A percentile compares a stretch with the other conserved stretches of the same genome.
phyloP scores from a whole-genome alignment of 2,797 vertebrate species.

The Cryptoblepharus egeriae region DNA sequence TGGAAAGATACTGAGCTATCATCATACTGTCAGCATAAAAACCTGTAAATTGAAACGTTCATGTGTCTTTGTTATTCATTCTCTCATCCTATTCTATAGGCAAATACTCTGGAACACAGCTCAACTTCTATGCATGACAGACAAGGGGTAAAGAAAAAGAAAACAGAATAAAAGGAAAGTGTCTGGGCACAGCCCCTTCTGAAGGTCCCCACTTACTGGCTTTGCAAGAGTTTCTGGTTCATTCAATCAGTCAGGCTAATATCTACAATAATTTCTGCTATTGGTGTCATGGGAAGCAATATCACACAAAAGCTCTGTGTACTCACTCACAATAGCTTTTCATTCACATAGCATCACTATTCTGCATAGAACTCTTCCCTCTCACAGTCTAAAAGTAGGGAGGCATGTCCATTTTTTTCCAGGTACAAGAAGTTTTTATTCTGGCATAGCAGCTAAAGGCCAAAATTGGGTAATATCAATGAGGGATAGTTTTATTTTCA shows the following conservation, averaged over 20 bases:
- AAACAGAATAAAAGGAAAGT: constrained; percentile 34
- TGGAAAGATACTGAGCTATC: not conserved
- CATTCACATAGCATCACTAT: constrained; percentile 68
- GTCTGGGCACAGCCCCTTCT: constrained; percentile 51
- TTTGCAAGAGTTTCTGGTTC: constrained; percentile 66
- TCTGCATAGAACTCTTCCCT: constrained; percentile 48
- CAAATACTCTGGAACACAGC: not conserved
- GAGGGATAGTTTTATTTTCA: too few relatives aligned
- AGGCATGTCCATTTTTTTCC: not conserved
- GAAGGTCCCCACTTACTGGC: constrained; percentile 41
- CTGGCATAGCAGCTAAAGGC: not conserved
- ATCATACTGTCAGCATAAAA: not conserved
- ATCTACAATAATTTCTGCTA: constrained; percentile 57
- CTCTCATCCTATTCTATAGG: not conserved
- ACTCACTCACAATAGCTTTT: constrained; percentile 67
- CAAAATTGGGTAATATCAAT: not conserved
- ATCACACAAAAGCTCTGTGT: constrained; percentile 62
- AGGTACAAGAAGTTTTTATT: not conserved
- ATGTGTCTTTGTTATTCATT: not conserved
- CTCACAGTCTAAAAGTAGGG: not conserved
- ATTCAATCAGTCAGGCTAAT: constrained; percentile 51
- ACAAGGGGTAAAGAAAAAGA: not conserved
- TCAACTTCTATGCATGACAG: not conserved
- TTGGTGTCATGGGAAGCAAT: constrained; percentile 51
- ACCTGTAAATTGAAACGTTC: not conserved